These are phyloP conservation scores for Megaceryle torquata DNA, from an alignment of 2,113 vertebrate genomes.

Conservation along the genomic window DNA sequence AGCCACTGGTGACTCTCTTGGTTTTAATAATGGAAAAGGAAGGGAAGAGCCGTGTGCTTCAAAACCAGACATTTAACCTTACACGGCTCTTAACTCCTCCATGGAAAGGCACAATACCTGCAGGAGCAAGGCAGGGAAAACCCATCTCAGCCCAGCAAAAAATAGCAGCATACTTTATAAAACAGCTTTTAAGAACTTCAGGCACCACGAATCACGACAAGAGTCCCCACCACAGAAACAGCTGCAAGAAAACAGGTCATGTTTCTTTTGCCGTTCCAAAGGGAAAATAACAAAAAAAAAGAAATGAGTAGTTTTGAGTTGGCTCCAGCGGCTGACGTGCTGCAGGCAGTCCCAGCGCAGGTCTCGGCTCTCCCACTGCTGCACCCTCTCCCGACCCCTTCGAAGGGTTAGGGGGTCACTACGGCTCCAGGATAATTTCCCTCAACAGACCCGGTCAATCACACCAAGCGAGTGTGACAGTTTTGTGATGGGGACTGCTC, in stretches of 20 bases:
- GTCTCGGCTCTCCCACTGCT: neutral
- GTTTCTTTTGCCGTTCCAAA: neutral
- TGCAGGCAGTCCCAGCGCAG: neutral
- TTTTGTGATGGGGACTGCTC: slow-evolving; percentile 11
- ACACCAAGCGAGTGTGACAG: slow-evolving; percentile 46
- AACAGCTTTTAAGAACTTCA: neutral
- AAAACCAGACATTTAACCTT: neutral
- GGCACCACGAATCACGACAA: neutral
- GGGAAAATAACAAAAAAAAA: neutral
- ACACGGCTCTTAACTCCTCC: neutral
- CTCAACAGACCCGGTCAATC: slow-evolving; percentile 29
- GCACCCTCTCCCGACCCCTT: neutral
- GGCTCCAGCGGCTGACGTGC: neutral
- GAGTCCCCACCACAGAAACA: neutral
- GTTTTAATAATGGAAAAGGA: neutral
- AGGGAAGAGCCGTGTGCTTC: neutral
- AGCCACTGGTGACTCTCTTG: neutral
- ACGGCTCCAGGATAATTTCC: slow-evolving; percentile 1
- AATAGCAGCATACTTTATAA: neutral
- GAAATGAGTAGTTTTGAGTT: neutral
- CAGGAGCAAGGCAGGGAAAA: neutral
- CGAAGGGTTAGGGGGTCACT: neutral
- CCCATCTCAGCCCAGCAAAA: neutral
- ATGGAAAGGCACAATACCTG: neutral
- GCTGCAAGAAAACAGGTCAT: neutral